These are phyloP conservation scores for Epicauta chinensis DNA, from an alignment of 1,140 invertebrate species.

Conservation along the genomic window DNA sequence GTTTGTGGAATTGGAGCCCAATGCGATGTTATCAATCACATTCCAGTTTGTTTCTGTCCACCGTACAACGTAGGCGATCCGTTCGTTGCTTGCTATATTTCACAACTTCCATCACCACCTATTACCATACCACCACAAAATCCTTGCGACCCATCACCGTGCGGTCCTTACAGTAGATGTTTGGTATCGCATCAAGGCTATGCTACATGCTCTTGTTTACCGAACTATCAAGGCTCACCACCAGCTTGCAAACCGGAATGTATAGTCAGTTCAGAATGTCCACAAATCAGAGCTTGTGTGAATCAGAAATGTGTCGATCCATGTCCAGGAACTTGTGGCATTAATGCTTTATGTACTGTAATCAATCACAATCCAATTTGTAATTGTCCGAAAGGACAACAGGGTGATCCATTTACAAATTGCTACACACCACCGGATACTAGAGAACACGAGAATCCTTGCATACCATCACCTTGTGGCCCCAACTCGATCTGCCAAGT, in stretches of 20 bases:
- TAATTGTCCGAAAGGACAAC: conserved; percentile 62
- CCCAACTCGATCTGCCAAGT: conserved; percentile 80
- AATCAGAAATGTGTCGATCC: conserved; percentile 74
- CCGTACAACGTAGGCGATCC: conserved; percentile 69
- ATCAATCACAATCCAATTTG: conserved; percentile 80
- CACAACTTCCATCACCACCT: conserved; percentile 44
- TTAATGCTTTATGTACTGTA: conserved; percentile 64
- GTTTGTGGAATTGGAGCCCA: conserved; percentile 70
- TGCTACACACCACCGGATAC: conserved; percentile 51
- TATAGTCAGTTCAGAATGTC: conserved; percentile 71
- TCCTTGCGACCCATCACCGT: conserved; percentile 67
- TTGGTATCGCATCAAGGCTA: conserved; percentile 61
- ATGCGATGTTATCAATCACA: conserved; percentile 71
- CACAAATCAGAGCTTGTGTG: conserved; percentile 67
- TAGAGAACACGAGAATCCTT: conserved; percentile 56
- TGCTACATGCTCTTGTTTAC: conserved; percentile 73
- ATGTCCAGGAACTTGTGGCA: conserved; percentile 70
- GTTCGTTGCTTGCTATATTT: conserved; percentile 62
- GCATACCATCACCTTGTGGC: conserved; percentile 74
- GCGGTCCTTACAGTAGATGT: conserved; percentile 73
- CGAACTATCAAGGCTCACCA: conserved; percentile 69
- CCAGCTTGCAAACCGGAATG: conserved; percentile 76
- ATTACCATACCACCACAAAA: conserved; percentile 38
- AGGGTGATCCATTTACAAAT: conserved; percentile 73
- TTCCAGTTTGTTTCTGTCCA: conserved; percentile 71